These are phyloP conservation scores for Xenotilapia caudafasciata DNA, from an alignment of 2,113 vertebrate genomes.

Conservation along the genomic window DNA sequence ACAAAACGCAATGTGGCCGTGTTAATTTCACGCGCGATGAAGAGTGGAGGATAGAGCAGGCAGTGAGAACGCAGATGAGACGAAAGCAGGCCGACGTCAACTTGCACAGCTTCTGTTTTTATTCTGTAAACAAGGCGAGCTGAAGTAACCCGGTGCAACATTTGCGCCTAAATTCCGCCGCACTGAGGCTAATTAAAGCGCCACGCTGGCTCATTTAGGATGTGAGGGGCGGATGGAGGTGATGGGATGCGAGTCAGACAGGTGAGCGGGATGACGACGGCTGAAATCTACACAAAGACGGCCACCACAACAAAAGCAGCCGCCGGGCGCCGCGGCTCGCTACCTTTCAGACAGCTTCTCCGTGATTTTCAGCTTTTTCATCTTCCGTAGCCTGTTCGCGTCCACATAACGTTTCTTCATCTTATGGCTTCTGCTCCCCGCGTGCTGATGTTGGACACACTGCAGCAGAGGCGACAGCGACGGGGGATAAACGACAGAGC, in stretches of 20 bases:
- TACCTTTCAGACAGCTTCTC: conserved; percentile 77
- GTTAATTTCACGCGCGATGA: background rate
- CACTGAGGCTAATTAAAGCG: background rate
- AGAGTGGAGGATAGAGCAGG: background rate
- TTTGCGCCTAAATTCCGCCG: background rate
- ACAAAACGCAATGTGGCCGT: background rate
- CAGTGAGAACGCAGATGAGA: background rate
- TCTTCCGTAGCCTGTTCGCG: conserved; percentile 72
- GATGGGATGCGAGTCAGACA: conserved; percentile 21
- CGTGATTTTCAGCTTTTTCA: conserved; percentile 73
- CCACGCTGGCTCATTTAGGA: background rate
- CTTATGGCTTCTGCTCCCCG: conserved; percentile 57
- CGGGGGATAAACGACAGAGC: background rate
- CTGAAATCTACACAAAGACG: conserved; percentile 55
- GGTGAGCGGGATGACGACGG: conserved; percentile 42
- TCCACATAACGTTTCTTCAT: conserved; percentile 80
- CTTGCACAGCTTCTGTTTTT: conserved; percentile 1
- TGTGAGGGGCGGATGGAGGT: background rate
- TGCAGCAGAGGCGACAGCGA: conserved; percentile 9
- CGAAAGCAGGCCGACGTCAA: conserved; percentile 26
- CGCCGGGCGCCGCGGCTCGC: background rate
- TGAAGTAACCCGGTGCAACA: background rate
- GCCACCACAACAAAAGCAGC: conserved; percentile 58
- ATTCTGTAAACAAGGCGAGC: conserved; percentile 19
- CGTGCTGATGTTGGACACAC: background rate